Conservation (phyloP, 2,113 vertebrate species). For the Mesembrinibis cayennensis region DNA sequence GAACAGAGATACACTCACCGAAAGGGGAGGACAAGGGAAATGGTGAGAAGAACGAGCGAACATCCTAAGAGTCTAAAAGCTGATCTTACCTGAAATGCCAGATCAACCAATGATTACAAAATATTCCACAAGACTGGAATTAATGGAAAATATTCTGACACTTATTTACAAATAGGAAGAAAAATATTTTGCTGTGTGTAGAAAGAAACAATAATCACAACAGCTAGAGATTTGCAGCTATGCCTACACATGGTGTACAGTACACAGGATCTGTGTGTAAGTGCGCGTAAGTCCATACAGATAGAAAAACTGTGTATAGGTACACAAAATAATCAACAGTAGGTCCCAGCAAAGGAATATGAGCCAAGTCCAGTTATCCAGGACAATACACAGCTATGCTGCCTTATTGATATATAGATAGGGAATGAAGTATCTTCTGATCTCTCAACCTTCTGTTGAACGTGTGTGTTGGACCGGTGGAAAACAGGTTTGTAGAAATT, state of each 20-base stretch:
- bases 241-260: not conserved
- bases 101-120: not conserved
- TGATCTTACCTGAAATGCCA: not conserved
- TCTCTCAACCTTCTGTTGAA: not conserved
- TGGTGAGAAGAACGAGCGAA: not conserved
- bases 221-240: not conserved
- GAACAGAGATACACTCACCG: slow-evolving; percentile 77
- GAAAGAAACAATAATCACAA: not conserved
- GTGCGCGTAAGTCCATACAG: not conserved
- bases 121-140: not conserved
- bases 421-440: not conserved
- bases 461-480: not conserved
- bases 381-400: not conserved
- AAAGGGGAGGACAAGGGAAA: not conserved
- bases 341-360: not conserved
- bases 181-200: not conserved
- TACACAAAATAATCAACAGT: not conserved
- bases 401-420: not conserved
- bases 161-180: not conserved
- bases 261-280: not conserved
- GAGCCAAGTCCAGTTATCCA: not conserved
- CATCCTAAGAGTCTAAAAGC: not conserved
- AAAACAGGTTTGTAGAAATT: not conserved
- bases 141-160: not conserved
- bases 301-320: not conserved